These are phyloP conservation scores for Phenganax marumi DNA, from an alignment of 92 coral and sea anemone species.

Conservation along the genomic window DNA sequence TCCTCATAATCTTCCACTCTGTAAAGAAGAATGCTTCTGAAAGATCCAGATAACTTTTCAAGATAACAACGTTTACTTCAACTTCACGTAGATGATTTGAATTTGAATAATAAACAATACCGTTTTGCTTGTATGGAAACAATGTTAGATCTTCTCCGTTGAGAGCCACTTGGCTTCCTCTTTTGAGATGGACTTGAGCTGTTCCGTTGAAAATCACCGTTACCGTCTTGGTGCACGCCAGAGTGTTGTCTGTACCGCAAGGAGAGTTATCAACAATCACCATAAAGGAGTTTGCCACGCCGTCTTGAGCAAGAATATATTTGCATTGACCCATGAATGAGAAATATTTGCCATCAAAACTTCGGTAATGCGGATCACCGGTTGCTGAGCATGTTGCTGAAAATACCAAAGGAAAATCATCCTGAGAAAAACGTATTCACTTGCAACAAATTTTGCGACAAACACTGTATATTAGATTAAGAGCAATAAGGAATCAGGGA, in stretches of 20 bases:
- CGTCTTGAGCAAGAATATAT: constrained; percentile 66
- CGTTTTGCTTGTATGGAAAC: constrained; percentile 19
- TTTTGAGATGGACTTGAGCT: constrained; percentile 53
- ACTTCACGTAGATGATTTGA: neutral
- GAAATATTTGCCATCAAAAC: constrained; percentile 73
- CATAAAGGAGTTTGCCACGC: constrained; percentile 50
- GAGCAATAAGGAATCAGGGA: neutral
- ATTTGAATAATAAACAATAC: constrained; percentile 20
- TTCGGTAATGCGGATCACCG: constrained; percentile 72
- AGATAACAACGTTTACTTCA: too few relatives aligned
- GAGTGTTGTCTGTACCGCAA: constrained; percentile 58
- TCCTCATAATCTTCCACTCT: too few relatives aligned
- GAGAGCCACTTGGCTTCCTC: constrained; percentile 22
- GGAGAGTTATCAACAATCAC: constrained; percentile 67
- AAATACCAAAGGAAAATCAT: neutral
- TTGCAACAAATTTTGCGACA: neutral
- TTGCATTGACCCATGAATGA: constrained; percentile 73
- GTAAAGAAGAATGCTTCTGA: too few relatives aligned
- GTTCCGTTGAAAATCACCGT: constrained; percentile 62
- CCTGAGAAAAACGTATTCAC: neutral
- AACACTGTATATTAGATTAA: neutral
- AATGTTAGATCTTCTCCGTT: constrained; percentile 22
- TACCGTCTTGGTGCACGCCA: constrained; percentile 73
- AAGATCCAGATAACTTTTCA: too few relatives aligned
- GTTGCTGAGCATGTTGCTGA: constrained; percentile 72